Evolutionary conservation across 2,888 invertebrate species (phyloP), one percentile per base, ranked within the genome.

Genomic region (Apamea sordens): DNA sequence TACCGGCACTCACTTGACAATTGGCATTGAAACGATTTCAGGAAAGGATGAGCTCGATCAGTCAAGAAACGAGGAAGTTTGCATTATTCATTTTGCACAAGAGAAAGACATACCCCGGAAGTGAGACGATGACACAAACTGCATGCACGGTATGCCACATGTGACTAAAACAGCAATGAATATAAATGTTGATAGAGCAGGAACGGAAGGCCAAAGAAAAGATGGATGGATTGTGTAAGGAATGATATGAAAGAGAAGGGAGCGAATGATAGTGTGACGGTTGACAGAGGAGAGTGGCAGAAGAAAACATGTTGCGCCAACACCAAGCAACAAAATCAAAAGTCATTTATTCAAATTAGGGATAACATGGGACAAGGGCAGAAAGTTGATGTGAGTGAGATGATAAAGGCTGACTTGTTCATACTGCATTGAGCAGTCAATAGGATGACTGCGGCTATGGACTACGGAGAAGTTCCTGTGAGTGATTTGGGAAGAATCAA

Each of bases 11-110:
- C 0, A 82, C 67, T 15, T 67, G 15, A 8, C n/a, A 47, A 36
- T 21, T 76, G 53, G 1, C 28, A 56, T 76, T 67, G 50, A 80
- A 53, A 15, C 47, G 56, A 21, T 50, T 81, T 59, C 3, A 11
- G 24, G 36, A 65, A 79, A 56, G 0, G 15, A 63, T 71, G 41
- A 21, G 50, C 61, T 15, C 15, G 61, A 61, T 61, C 28, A 28
- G 28, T 28, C 28, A 28, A 28, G 28, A 15, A 61, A 15, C 7
- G 28, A 28, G 15, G 28, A 61, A 28, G 61, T 28, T 28, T n/a
- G 41, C n/a, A 67, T 41, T 41, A 6, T 7, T 41, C 41, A 7
- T 41, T 41, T n/a, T 2, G 24, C 24, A 67, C n/a, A 41, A 67
- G 61, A 28, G 15, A 15, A 28, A 6, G 28, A 28, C 13, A 15